Evolutionary conservation across 1,140 invertebrate species (phyloP), one percentile per base, ranked within the genome.

Genomic region (Drosophila oshimai): DNA sequence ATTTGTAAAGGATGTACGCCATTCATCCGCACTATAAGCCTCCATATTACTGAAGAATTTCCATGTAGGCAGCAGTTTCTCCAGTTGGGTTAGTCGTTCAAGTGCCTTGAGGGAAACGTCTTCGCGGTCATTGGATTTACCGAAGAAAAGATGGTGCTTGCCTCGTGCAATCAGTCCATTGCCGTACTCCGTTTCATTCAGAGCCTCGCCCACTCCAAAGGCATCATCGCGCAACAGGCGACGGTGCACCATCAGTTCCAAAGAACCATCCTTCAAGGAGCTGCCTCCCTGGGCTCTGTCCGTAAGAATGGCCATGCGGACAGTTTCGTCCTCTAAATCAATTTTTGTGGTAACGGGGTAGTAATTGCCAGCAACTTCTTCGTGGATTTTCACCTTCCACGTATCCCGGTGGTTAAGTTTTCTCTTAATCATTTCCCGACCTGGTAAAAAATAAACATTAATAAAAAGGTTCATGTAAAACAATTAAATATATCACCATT

Each of bases 291-390:
- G 95, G 0, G 96, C 93, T 54, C 98, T 92, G 90, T 99, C 98
- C 4, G 94, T 97, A 4, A 99, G 87, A 0, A 98, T 92, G 7
- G 93, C 93, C 24, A 96, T 74, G 34, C 93, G 93, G 0, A 92
- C 68, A 5, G 91, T 91, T 5, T 74, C 86, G 1, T 91, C 74
- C 20, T 92, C 72, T 1, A 98, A 90, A 0, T 93, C 92, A 18
- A 99, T 97, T 64, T 95, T 94, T 2, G 95, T 95, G 18, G 97
- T 98, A 2, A 99, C 93, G 0, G 98, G 98, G 91, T 97, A 99
- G 91, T 98, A 99, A 91, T 99, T 99, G 1, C 95, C 95, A 95
- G 92, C 6, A 2, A 88, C 64, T 18, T 20, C 53, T 45, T 88
- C 81, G 6, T 69, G 29, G 2, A 87, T 34, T 7, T 68, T 69